phyloP scores from a whole-genome alignment of 2,888 invertebrate genomes.

The Ganaspis brasiliensis region DNA sequence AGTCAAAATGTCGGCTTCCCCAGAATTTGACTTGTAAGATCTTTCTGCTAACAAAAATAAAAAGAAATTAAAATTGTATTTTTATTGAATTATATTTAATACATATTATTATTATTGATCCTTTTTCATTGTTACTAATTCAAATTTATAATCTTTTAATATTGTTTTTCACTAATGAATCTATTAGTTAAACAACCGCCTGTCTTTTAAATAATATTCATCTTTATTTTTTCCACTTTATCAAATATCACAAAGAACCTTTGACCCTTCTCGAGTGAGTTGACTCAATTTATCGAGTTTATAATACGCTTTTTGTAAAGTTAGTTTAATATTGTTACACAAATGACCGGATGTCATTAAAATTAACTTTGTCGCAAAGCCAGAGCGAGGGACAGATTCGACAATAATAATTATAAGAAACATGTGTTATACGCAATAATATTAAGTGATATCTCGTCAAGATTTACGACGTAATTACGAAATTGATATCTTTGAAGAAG shows the following conservation, averaged over 20 bases:
- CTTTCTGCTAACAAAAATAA: too few species aligned
- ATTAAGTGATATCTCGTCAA: neutral
- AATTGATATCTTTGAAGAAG: slow-evolving; percentile 22
- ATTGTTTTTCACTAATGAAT: neutral
- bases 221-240: slow-evolving; percentile 31
- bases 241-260: slow-evolving; percentile 16
- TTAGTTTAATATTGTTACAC: slow-evolving; percentile 38
- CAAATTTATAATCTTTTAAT: too few species aligned
- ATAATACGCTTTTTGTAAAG: slow-evolving; percentile 5
- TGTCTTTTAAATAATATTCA: neutral
- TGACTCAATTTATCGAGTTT: slow-evolving; percentile 22
- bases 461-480: slow-evolving; percentile 32
- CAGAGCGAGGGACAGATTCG: neutral
- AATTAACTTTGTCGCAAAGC: slow-evolving; percentile 26
- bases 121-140: too few species aligned
- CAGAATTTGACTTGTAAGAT: too few species aligned
- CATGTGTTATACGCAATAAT: slow-evolving; percentile 27
- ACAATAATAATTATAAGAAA: slow-evolving; percentile 33
- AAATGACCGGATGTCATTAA: slow-evolving; percentile 35
- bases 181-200: neutral
- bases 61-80: slow-evolving; percentile 44
- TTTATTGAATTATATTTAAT: too few species aligned
- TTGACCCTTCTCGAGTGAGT: slow-evolving; percentile 10
- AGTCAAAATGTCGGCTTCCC: too few species aligned
- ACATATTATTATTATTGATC: too few species aligned